Percentiles rank a stretch among this genome's conserved stretches.
These are phyloP conservation scores for Manduca sexta DNA, from an alignment of 1,140 invertebrate species.

Conservation along the genomic window DNA sequence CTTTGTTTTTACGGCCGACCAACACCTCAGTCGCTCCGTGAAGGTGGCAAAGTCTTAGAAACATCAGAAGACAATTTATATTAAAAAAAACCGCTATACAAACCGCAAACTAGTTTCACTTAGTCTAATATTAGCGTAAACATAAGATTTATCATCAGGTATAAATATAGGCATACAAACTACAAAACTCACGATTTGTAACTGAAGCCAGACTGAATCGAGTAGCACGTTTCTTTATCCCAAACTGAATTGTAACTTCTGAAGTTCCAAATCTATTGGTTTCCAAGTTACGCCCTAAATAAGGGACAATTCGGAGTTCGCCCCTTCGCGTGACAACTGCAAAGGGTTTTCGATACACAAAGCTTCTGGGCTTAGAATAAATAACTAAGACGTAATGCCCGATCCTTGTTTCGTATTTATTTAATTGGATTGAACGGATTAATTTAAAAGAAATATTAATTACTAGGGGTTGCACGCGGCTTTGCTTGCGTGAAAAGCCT, in stretches of 20 bases:
- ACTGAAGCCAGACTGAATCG: background rate
- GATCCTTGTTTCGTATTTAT: constrained; percentile 3
- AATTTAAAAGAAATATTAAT: background rate
- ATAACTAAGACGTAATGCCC: constrained; percentile 8
- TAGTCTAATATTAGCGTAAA: too few species aligned
- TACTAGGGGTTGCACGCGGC: background rate
- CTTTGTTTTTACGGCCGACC: too few species aligned
- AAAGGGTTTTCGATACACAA: constrained; percentile 31
- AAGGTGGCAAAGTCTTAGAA: too few species aligned
- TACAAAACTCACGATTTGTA: too few species aligned
- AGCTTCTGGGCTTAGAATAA: constrained; percentile 16
- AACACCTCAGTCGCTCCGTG: too few species aligned
- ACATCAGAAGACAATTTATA: too few species aligned
- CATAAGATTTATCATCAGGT: too few species aligned
- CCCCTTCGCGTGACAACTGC: constrained; percentile 23
- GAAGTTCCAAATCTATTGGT: constrained; percentile 19
- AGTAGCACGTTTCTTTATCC: background rate
- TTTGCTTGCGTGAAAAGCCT: too few species aligned
- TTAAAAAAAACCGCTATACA: too few species aligned
- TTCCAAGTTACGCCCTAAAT: constrained; percentile 38
- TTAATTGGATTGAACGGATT: constrained; percentile 3
- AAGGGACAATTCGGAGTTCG: constrained; percentile 19
- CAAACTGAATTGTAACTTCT: too few species aligned
- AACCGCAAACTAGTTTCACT: too few species aligned
- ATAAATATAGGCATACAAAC: too few species aligned